A percentile compares a stretch with the other conserved stretches of the same genome.
Conservation (phyloP, 1,140 invertebrate genomes). For the Bicyclus anynana region DNA sequence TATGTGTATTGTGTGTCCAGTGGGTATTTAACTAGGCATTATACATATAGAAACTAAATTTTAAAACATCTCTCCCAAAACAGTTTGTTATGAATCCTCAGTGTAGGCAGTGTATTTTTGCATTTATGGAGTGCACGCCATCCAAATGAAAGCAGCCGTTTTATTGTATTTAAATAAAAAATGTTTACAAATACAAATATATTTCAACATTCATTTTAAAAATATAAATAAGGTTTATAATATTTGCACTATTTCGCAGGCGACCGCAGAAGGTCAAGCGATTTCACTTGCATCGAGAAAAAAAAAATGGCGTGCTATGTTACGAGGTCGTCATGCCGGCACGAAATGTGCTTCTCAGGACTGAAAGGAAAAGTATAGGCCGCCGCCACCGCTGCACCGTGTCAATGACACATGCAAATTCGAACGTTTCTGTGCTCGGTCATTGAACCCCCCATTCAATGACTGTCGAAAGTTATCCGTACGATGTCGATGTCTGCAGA, state of each 20-base stretch:
- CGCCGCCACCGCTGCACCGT: slow-evolving; percentile 25
- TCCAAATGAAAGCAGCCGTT: too few relatives aligned
- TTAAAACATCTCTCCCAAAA: too few relatives aligned
- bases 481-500: slow-evolving; percentile 22
- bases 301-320: slow-evolving; percentile 41
- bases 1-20: too few relatives aligned
- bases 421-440: slow-evolving; percentile 32
- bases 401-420: slow-evolving; percentile 34
- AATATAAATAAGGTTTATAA: too few relatives aligned
- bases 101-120: too few relatives aligned
- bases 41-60: too few relatives aligned
- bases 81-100: too few relatives aligned
- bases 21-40: too few relatives aligned
- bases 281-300: slow-evolving; percentile 29
- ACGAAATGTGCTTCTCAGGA: slow-evolving; percentile 55
- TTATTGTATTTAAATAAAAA: too few relatives aligned
- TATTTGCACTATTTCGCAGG: slow-evolving; percentile 3
- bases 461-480: slow-evolving; percentile 31
- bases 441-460: slow-evolving; percentile 34
- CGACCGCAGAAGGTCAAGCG: slow-evolving; percentile 28
- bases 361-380: slow-evolving; percentile 35
- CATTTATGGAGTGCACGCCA: too few relatives aligned
- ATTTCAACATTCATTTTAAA: too few relatives aligned
- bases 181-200: too few relatives aligned
- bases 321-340: slow-evolving; percentile 43